Evolutionary conservation across 2,888 invertebrate species (phyloP).

Genomic region (Drosophila limbata): DNA sequence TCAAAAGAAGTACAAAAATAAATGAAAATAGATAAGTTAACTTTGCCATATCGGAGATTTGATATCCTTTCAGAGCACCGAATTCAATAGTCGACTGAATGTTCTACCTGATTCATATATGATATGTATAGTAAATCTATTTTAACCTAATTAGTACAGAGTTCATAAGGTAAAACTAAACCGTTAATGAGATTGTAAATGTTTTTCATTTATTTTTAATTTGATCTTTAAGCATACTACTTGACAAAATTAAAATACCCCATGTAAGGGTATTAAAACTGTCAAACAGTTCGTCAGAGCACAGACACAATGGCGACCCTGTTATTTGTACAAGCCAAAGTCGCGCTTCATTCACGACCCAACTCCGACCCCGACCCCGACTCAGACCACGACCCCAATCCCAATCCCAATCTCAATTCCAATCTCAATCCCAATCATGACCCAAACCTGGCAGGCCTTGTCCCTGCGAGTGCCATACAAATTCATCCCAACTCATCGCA

Average conservation of each 20-base stretch:
- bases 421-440: constrained; percentile 5
- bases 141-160: too few relatives aligned
- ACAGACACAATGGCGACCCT: constrained; percentile 20
- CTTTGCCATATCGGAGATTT: not conserved
- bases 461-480: constrained; percentile 6
- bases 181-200: too few relatives aligned
- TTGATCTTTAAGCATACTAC: not conserved
- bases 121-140: too few relatives aligned
- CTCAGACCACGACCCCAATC: not conserved
- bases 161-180: too few relatives aligned
- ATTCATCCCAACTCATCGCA: constrained; percentile 21
- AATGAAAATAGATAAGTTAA: not conserved
- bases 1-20: constrained; percentile 25
- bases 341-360: not conserved
- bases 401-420: not conserved
- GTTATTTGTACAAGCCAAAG: not conserved
- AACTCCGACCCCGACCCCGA: not conserved
- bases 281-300: constrained; percentile 46
- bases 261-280: not conserved
- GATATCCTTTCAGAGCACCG: not conserved
- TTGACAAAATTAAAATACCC: not conserved
- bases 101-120: too few relatives aligned
- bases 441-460: constrained; percentile 1
- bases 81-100: not conserved
- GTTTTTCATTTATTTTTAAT: too few relatives aligned